phyloP scores from a whole-genome alignment of 2,888 invertebrate genomes.

The Piscicola geometra region DNA sequence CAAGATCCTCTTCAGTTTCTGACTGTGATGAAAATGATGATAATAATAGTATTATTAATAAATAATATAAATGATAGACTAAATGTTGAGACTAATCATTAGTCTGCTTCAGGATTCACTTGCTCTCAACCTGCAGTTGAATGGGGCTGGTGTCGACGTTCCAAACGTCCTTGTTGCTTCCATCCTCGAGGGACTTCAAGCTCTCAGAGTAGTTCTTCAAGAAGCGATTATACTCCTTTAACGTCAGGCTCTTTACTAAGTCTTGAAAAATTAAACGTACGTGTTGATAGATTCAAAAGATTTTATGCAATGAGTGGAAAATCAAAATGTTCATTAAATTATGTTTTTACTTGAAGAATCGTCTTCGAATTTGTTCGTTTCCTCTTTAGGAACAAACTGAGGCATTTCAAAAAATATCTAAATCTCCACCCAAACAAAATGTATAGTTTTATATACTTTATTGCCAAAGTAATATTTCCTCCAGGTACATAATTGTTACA shows the following conservation, averaged over 20 bases:
- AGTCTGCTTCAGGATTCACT: background rate
- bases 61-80: background rate
- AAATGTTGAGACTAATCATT: background rate
- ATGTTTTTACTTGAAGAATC: background rate
- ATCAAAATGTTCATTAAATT: background rate
- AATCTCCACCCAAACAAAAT: background rate
- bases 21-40: background rate
- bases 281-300: no score
- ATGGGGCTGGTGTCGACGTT: no score
- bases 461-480: no score
- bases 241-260: background rate
- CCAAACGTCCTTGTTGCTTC: no score
- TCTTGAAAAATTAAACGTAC: background rate
- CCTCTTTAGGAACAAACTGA: background rate
- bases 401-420: background rate
- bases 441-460: background rate
- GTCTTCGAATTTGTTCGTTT: background rate
- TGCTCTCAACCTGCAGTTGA: no score
- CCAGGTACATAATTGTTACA: background rate
- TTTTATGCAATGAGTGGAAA: background rate
- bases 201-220: background rate
- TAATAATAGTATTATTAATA: background rate
- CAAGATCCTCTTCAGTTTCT: background rate
- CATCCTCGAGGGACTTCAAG: no score
- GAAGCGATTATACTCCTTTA: constrained; percentile 1